A percentile compares a stretch with the other conserved stretches of the same genome.
These are phyloP conservation scores for Calephelis virginiensis DNA, from an alignment of 1,140 invertebrate genomes.

Conservation along the genomic window DNA sequence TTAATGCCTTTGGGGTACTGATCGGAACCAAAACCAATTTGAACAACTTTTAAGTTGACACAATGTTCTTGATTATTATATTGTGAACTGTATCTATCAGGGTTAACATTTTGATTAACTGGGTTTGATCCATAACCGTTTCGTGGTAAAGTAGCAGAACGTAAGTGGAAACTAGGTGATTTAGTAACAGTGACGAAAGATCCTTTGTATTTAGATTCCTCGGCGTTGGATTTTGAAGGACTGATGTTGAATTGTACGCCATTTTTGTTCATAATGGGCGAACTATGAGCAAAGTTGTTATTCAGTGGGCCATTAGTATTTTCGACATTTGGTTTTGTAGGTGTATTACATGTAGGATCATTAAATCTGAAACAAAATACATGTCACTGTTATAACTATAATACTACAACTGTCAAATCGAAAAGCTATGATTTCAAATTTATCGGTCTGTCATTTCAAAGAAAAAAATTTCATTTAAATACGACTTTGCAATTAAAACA, in stretches of 20 bases:
- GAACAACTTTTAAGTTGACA: constrained; percentile 75
- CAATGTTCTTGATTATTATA: constrained; percentile 77
- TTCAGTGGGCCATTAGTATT: constrained; percentile 49
- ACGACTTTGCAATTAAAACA: background rate
- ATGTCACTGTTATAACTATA: background rate
- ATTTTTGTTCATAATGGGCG: constrained; percentile 73
- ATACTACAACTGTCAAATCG: too few relatives aligned
- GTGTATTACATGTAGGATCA: constrained; percentile 81
- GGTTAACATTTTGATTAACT: constrained; percentile 67
- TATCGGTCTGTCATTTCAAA: background rate
- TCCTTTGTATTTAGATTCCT: constrained; percentile 69
- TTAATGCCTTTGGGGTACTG: constrained; percentile 70
- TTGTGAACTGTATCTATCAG: constrained; percentile 74
- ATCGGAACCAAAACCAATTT: constrained; percentile 76
- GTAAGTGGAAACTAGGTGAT: constrained; percentile 78
- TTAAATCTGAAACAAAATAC: constrained; percentile 80
- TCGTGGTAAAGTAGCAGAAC: constrained; percentile 84
- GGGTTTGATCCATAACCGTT: constrained; percentile 81
- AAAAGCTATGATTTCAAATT: too few relatives aligned
- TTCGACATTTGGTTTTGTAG: constrained; percentile 43
- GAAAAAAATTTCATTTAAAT: too few relatives aligned
- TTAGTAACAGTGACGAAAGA: constrained; percentile 59
- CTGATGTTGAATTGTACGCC: constrained; percentile 72
- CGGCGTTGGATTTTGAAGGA: constrained; percentile 68
- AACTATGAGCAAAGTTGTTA: constrained; percentile 71